Base-by-base conservation (phyloP, 2,797 vertebrate genomes). In the Martes flavigula region DNA sequence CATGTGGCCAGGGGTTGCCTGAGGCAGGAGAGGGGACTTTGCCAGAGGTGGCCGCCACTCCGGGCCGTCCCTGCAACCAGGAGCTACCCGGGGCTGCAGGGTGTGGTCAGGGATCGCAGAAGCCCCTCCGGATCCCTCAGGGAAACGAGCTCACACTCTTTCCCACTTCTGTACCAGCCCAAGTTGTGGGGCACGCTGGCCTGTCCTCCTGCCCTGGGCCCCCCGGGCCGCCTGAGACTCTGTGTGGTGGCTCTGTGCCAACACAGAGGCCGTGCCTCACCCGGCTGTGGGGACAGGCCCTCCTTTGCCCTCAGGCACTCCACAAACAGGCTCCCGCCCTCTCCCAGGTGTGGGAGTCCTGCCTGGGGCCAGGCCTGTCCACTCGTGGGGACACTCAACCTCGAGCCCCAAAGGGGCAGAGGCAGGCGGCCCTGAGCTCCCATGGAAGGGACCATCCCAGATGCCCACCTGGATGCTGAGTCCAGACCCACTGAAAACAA, bases 261-360 rank as follows among this genome's bases (percentile, higher is more conserved):
- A 3, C 27, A 1, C 7, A 11, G 46, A 38, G 20, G 35, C 0
- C 23, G 6, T 1, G 15, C 0, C 0, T 1, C 40, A 17, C 23
- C 48, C 0, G 0, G 5, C 10, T 21, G 9, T 1, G 18, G 17
- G 11, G 17, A 23, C 12, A 7, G 30, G 48, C n/a, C 62, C 64
- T 14, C 3, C 3, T 18, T 12, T 46, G 60, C 30, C 35, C 30
- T 56, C 10, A 4, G 32, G 9, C 64, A 5, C 46, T 3, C 21
- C 2, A 0, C 25, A 2, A 18, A 21, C 83, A 35, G 23, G 30
- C 23, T 38, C 13, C 51, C 13, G 0, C 10, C 10, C n/a, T 30
- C n/a, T 30, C 20, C 2, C 54, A 4, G 1, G 18, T 10, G 4
- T 23, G 5, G 35, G 6, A 35, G 17, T 1, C 62, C 48, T 11